Evolutionary conservation across 2,888 invertebrate species (phyloP).

Genomic region (Cheilosia urbana): DNA sequence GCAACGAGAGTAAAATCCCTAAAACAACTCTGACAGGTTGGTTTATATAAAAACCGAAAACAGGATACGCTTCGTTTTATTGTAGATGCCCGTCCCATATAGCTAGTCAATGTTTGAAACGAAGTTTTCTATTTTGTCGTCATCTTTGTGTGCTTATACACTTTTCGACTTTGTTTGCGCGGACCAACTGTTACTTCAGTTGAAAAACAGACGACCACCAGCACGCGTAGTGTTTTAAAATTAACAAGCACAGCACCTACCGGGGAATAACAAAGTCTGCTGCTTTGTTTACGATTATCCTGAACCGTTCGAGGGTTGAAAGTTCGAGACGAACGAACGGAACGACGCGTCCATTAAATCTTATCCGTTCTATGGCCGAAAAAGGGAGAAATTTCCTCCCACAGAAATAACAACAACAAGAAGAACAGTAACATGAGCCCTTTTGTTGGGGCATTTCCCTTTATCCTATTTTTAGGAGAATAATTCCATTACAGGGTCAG

Average conservation of each 20-base stretch:
- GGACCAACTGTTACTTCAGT: conserved; percentile 43
- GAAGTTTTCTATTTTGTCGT: conserved; percentile 48
- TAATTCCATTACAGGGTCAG: conserved; percentile 25
- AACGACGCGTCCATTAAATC: conserved; percentile 41
- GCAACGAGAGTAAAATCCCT: conserved; percentile 10
- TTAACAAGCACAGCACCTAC: conserved; percentile 9
- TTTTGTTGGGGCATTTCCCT: not conserved
- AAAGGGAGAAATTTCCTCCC: not conserved
- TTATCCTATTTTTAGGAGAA: conserved; percentile 39
- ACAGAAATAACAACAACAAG: conserved; percentile 5
- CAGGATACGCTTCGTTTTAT: not conserved
- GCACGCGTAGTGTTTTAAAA: conserved; percentile 38
- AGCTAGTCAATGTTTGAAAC: conserved; percentile 5
- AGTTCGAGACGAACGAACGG: conserved; percentile 17
- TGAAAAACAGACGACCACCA: not conserved
- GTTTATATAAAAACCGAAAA: conserved; percentile 28
- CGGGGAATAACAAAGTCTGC: conserved; percentile 8
- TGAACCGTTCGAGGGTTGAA: not conserved
- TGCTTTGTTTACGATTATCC: conserved; percentile 42
- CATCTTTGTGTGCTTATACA: conserved; percentile 20
- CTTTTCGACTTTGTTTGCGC: conserved; percentile 2
- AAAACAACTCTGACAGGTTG: conserved; percentile 58
- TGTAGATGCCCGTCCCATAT: not conserved
- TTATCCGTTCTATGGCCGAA: conserved; percentile 19
- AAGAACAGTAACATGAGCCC: conserved; percentile 5